These are phyloP conservation scores for Napeogenes sylphis DNA, from an alignment of 2,888 invertebrate species.

Conservation along the genomic window DNA sequence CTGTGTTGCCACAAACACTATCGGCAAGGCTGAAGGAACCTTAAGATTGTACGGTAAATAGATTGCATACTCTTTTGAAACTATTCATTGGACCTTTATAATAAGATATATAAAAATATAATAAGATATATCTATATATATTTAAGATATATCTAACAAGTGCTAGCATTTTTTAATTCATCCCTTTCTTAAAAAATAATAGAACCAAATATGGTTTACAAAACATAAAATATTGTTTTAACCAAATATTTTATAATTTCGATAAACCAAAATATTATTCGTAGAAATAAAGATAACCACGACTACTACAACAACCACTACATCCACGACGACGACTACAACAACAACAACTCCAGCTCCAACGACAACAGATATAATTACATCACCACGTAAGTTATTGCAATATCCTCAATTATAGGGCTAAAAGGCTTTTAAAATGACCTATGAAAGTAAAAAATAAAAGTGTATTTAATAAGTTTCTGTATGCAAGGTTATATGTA, in stretches of 20 bases:
- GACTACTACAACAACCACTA: constrained; percentile 62
- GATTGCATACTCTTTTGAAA: background rate
- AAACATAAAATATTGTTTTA: no score
- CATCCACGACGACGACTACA: constrained; percentile 64
- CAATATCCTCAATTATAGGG: background rate
- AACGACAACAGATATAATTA: constrained; percentile 53
- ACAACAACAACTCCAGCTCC: constrained; percentile 59
- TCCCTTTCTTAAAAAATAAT: no score
- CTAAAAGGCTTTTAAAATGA: no score
- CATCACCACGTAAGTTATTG: constrained; percentile 55
- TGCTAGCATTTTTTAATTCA: no score
- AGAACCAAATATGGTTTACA: no score
- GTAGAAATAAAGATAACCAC: constrained; percentile 71
- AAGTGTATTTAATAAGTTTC: no score
- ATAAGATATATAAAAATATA: background rate
- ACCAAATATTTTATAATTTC: background rate
- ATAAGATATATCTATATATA: no score
- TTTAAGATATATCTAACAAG: no score
- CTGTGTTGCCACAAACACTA: constrained; percentile 83
- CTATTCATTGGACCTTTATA: background rate
- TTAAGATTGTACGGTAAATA: constrained; percentile 81
- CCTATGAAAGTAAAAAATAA: no score
- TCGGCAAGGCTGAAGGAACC: constrained; percentile 83
- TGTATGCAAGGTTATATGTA: no score
- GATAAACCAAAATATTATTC: background rate